These are phyloP conservation scores for Larimichthys crocea DNA, from an alignment of 2,113 vertebrate genomes.

Conservation along the genomic window DNA sequence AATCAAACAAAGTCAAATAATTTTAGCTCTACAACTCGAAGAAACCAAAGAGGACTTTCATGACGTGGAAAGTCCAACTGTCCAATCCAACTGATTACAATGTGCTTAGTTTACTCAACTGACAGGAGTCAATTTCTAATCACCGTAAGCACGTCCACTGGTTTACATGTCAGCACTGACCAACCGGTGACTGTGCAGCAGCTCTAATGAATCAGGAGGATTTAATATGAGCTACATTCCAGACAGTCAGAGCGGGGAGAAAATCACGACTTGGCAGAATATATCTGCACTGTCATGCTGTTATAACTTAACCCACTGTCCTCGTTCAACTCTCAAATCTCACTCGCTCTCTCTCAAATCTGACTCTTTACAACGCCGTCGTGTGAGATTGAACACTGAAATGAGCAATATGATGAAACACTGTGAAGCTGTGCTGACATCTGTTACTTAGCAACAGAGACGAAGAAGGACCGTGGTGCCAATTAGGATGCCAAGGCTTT, in stretches of 20 bases:
- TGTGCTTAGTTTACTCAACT: neutral
- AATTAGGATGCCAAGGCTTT: conserved; percentile 48
- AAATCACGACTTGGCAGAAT: conserved; percentile 54
- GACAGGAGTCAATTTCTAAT: conserved; percentile 29
- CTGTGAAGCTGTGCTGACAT: conserved; percentile 32
- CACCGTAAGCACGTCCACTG: conserved; percentile 27
- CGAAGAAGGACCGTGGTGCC: conserved; percentile 25
- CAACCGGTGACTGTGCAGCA: conserved; percentile 9
- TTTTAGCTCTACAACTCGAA: neutral
- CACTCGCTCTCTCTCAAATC: conserved; percentile 22
- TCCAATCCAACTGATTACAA: neutral
- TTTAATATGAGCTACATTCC: conserved; percentile 36
- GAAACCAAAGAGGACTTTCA: neutral
- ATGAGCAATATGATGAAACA: conserved; percentile 48
- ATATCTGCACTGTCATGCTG: conserved; percentile 43
- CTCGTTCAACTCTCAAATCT: conserved; percentile 25
- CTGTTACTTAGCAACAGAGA: conserved; percentile 68
- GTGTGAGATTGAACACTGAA: conserved; percentile 16
- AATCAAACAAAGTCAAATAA: neutral
- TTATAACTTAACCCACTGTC: conserved; percentile 34
- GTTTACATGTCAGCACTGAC: conserved; percentile 24
- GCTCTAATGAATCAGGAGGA: conserved; percentile 33
- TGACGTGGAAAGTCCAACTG: neutral
- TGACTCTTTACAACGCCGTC: neutral
- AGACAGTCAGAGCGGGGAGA: conserved; percentile 12